Percentiles rank a stretch among this genome's conserved stretches.
Evolutionary conservation across 2,113 vertebrate species (phyloP).

Genomic region (Mirza zaza): DNA sequence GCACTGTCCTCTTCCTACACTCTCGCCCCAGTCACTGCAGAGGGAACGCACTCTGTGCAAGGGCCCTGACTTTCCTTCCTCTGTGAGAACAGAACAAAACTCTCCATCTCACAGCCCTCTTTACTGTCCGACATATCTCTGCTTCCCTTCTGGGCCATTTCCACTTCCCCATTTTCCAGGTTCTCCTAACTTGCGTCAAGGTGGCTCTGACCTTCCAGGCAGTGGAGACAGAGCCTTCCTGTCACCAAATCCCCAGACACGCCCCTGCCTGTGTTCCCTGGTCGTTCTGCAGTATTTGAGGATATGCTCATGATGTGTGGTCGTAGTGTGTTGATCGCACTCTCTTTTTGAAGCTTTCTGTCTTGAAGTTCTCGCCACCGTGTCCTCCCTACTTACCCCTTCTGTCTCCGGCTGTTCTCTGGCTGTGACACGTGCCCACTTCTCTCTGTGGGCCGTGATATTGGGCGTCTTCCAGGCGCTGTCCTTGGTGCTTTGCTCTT

Average conservation of each 20-base stretch:
- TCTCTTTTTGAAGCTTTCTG: background rate
- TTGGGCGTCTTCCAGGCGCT: background rate
- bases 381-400: background rate
- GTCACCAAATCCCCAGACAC: background rate
- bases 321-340: too few species aligned
- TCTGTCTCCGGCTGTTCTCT: background rate
- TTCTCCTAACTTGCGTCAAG: background rate
- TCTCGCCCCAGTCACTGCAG: background rate
- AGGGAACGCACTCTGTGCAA: background rate
- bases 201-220: background rate
- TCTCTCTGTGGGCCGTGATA: rapidly evolving
- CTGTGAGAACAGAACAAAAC: background rate
- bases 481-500: too few species aligned
- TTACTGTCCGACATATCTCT: background rate
- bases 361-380: background rate
- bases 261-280: background rate
- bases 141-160: background rate
- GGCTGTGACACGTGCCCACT: background rate
- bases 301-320: background rate
- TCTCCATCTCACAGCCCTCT: too few species aligned
- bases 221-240: background rate
- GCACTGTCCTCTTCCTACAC: background rate
- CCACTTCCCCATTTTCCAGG: background rate
- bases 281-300: background rate
- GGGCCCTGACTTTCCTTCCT: background rate